A percentile compares a stretch with the other conserved stretches of the same genome.
phyloP scores from a whole-genome alignment of 1,140 invertebrate species.

The Pseudachorutes palmiensis region DNA sequence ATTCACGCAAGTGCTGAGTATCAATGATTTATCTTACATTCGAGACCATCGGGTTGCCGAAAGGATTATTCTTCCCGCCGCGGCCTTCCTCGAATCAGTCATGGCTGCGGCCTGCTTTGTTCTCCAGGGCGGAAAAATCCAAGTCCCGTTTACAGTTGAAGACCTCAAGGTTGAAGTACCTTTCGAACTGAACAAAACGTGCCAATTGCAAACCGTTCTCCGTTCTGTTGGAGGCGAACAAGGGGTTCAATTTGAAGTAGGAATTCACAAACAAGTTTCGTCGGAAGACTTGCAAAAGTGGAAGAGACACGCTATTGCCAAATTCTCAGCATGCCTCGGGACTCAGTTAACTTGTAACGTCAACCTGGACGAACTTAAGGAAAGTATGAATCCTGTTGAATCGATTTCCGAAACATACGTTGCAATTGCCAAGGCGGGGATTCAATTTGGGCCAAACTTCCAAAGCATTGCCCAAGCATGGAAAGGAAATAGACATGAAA shows the following conservation, averaged over 20 bases:
- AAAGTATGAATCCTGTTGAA: not conserved
- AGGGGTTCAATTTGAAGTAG: not conserved
- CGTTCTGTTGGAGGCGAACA: not conserved
- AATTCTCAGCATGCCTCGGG: not conserved
- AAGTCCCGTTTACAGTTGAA: slow-evolving; percentile 15
- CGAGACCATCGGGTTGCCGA: slow-evolving; percentile 22
- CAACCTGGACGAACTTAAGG: not conserved
- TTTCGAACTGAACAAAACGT: slow-evolving; percentile 7
- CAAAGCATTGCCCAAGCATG: slow-evolving; percentile 17
- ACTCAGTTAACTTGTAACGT: not conserved
- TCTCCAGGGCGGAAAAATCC: not conserved
- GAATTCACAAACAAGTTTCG: not conserved
- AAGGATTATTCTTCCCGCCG: slow-evolving; percentile 22
- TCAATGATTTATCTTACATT: slow-evolving; percentile 22
- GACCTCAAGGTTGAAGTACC: slow-evolving; percentile 25
- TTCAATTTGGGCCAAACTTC: slow-evolving; percentile 24
- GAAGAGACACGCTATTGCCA: slow-evolving; percentile 20
- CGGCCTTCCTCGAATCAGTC: slow-evolving; percentile 4
- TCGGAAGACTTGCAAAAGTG: slow-evolving; percentile 13
- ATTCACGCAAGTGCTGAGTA: not conserved
- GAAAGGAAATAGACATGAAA: slow-evolving; percentile 6
- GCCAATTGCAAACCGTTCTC: slow-evolving; percentile 15
- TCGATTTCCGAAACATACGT: slow-evolving; percentile 14
- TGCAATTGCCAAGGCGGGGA: slow-evolving; percentile 9
- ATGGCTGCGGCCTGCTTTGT: slow-evolving; percentile 13